These are phyloP conservation scores for Heterodera schachtii DNA, from an alignment of 1,140 invertebrate species.

Conservation along the genomic window DNA sequence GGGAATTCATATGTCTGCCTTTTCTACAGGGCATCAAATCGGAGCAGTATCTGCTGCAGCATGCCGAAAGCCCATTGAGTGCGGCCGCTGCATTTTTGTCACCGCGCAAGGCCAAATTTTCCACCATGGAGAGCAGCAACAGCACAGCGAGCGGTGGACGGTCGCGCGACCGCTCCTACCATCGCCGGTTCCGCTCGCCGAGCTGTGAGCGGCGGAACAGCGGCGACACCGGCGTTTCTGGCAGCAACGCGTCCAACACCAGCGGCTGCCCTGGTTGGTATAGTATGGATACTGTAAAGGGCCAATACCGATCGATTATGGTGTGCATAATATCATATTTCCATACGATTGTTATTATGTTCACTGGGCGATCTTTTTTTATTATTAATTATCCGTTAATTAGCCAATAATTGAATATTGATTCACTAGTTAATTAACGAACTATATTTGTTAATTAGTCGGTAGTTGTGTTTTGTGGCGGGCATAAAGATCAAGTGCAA, in stretches of 20 bases:
- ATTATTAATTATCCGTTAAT: too few relatives aligned
- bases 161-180: background rate
- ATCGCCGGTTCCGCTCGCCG: conserved; percentile 43
- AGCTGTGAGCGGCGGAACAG: conserved; percentile 13
- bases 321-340: too few relatives aligned
- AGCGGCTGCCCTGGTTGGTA: background rate
- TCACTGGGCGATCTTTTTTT: too few relatives aligned
- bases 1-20: background rate
- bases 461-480: too few relatives aligned
- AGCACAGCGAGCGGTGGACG: background rate
- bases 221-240: background rate
- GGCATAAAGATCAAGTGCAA: too few relatives aligned
- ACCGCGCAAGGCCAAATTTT: conserved; percentile 13
- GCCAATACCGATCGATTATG: too few relatives aligned
- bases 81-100: conserved; percentile 18
- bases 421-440: too few relatives aligned
- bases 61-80: background rate
- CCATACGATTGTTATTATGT: too few relatives aligned
- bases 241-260: conserved; percentile 5
- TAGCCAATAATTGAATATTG: too few relatives aligned
- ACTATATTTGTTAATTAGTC: too few relatives aligned
- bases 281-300: too few relatives aligned
- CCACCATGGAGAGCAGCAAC: background rate
- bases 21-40: conserved; percentile 16
- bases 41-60: conserved; percentile 22